Evolutionary conservation across 2,888 invertebrate species (phyloP).

Genomic region (Cheilosia urbana): DNA sequence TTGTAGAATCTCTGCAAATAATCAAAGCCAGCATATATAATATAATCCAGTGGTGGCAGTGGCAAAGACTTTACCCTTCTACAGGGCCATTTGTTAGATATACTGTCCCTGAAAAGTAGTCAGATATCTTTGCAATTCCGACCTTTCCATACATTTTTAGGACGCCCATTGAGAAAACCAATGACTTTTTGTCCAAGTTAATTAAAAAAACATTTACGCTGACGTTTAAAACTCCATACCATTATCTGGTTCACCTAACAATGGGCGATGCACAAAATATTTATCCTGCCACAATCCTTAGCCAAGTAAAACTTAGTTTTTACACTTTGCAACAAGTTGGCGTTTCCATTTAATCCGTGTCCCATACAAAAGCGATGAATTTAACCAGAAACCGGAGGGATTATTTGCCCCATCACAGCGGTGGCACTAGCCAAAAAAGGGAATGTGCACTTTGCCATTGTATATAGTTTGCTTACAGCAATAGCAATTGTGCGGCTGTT

Average conservation of each 20-base stretch:
- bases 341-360: conserved; percentile 48
- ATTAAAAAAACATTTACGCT: conserved; percentile 56
- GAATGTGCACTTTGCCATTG: no score
- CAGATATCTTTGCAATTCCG: conserved; percentile 23
- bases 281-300: conserved; percentile 20
- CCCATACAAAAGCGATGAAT: conserved; percentile 26
- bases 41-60: conserved; percentile 22
- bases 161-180: conserved; percentile 2
- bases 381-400: conserved; percentile 45
- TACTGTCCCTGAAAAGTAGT: conserved; percentile 37
- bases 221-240: conserved; percentile 18
- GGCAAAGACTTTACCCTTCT: conserved; percentile 7
- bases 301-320: conserved; percentile 13
- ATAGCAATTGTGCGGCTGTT: no score
- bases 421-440: conserved; percentile 9
- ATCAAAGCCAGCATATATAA: conserved; percentile 16
- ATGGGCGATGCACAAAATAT: conserved; percentile 4
- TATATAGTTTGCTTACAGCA: no score
- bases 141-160: conserved; percentile 8
- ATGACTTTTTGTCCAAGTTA: conserved; percentile 29
- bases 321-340: conserved; percentile 37
- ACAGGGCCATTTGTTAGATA: background rate
- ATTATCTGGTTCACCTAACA: conserved; percentile 17
- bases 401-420: conserved; percentile 29
- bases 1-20: conserved; percentile 43